Base-by-base conservation (phyloP, 2,888 invertebrate species). In the Galerucella pusilla region DNA sequence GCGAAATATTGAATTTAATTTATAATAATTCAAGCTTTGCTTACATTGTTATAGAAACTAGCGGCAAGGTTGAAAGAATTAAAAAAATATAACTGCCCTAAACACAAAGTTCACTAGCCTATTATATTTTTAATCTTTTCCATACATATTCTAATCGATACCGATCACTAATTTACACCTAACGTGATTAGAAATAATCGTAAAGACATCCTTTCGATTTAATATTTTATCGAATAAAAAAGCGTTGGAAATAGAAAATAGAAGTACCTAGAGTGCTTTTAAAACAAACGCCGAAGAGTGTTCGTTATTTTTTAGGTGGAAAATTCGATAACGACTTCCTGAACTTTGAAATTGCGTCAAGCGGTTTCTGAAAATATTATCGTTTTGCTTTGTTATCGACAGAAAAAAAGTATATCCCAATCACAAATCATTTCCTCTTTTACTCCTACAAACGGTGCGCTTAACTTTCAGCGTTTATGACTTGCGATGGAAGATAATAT, bases 251-350 rank as follows among this genome's bases (percentile, higher is more conserved):
- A 42, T 63, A 35, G 7, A 63, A 49, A 49, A 14, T 49, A 42
- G 35, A 42, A 42, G 35, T 49, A 45, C 6, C 45, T 14, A 11
- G 35, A 63, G 63, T 60, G 6, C 60, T 28, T 11, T 60, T 28
- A 11, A 60, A 60, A 60, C 25, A 60, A 60, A 14, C 14, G 12
- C 42, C n/a, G 63, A 63, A 63, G 63, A 63, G 35, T 16, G 64
- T 57, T 71, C 65, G 28, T 70, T 57, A 57, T 57, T 57, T 65
- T 71, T 57, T 20, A 57, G 65, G 64, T 71, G 57, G 57, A 71
- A 71, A 71, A 45, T 65, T 71, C 54, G 71, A 71, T 71, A 71
- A 71, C 25, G 20, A 57, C 71, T 71, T 71, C 71, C 71, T 65
- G 69, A 69, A 46, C 42, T 60, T 54, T 6, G 45, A 61, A 69